Evolutionary conservation across 2,797 vertebrate genomes (phyloP), one percentile per base, ranked within the genome.

Genomic region (Gambusia yucatana): DNA sequence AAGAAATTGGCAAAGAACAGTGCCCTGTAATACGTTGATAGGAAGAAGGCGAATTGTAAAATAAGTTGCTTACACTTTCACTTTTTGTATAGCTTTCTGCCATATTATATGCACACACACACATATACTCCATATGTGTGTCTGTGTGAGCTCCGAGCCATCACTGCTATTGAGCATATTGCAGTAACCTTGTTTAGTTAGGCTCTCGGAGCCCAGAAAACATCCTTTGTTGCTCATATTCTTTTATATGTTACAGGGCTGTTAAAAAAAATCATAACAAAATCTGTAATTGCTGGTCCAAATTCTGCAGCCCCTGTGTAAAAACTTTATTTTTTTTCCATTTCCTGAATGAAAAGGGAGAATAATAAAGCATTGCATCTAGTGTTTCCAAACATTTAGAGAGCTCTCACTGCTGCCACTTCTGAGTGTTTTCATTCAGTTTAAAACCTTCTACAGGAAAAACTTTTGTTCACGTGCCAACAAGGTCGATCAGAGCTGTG

Each of bases 361-460:
- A 63, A 63, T 61, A 28, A 61, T 61, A 61, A 33, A 30, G 16
- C 59, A 33, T 61, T 61, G 59, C 59, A 61, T 30, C 14, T 17
- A 52, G 39, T 5, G 63, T 41, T 41, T 9, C 36, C 36, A 67
- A 41, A 67, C 36, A 41, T 41, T 39, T 67, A 43, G 36, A 67
- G 1, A 67, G 25, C 39, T 67, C 20, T 67, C 39, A n/a, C 25
- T 39, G 63, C 63, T 25, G 39, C 63, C 36, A 67, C 11, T n/a
- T 69, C 2, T 69, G 65, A 69, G 5, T 69, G 22, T 43, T 69
- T 43, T 69, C 39, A 43, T 69, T 69, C 65, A 43, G 65, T 11
- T 69, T 69, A 25, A 69, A 43, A 69, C 65, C 39, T 69, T 43
- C 39, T 13, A 69, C 65, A 43, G n/a, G 39, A 67, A 65, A 59